Conservation (phyloP, 1,140 invertebrate genomes). For the Cotesia chilonis region DNA sequence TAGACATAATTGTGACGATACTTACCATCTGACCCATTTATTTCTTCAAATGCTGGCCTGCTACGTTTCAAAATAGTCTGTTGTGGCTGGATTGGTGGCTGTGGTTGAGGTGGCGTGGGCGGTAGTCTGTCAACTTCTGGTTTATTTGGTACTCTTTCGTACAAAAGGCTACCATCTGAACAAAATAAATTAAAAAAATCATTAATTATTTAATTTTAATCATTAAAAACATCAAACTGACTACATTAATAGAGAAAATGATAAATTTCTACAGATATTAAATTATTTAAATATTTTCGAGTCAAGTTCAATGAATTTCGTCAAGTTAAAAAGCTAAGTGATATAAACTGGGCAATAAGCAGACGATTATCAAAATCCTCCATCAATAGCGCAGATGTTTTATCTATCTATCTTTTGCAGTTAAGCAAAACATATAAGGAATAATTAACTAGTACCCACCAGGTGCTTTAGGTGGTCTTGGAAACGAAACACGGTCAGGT, state of each 20-base stretch:
- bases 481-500: constrained; percentile 83
- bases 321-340: too few relatives aligned
- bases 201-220: constrained; percentile 10
- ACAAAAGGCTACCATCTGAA: constrained; percentile 83
- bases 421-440: too few relatives aligned
- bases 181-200: constrained; percentile 37
- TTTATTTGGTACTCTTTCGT: constrained; percentile 84
- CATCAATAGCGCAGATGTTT: too few relatives aligned
- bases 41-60: constrained; percentile 83
- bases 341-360: background rate
- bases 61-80: constrained; percentile 73
- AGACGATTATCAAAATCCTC: too few relatives aligned
- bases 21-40: constrained; percentile 89
- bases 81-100: constrained; percentile 62
- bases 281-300: background rate
- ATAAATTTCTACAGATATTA: background rate
- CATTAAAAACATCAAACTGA: background rate
- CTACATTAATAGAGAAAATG: background rate
- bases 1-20: constrained; percentile 44
- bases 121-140: constrained; percentile 75
- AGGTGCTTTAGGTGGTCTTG: constrained; percentile 85
- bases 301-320: too few relatives aligned
- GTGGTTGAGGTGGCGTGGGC: constrained; percentile 68
- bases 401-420: too few relatives aligned
- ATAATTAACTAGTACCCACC: constrained; percentile 57